Conservation (phyloP, 2,797 vertebrate genomes). For the Acrossocheilus fasciatus region DNA sequence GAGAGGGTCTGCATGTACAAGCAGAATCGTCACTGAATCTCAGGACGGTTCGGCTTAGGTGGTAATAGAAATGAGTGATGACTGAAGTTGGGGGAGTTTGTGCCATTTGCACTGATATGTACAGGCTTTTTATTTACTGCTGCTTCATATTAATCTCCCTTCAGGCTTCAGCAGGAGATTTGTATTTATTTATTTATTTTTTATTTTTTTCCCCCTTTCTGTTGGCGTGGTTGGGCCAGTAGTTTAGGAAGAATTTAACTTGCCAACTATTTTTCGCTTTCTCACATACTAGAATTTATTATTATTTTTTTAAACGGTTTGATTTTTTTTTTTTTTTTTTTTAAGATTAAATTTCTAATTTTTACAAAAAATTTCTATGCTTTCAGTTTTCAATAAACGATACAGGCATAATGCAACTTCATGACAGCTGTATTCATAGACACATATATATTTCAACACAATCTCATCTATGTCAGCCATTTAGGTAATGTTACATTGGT, state of each 20-base stretch:
- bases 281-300: neutral
- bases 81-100: slow-evolving; percentile 35
- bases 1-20: slow-evolving; percentile 34
- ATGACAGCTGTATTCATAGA: neutral
- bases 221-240: neutral
- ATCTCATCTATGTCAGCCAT: neutral
- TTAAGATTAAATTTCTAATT: neutral
- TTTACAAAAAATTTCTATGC: neutral
- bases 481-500: neutral
- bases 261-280: neutral
- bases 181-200: neutral
- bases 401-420: neutral
- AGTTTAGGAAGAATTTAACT: neutral
- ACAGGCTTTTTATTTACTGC: slow-evolving; percentile 33
- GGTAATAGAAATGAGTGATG: slow-evolving; percentile 44
- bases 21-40: slow-evolving; percentile 4
- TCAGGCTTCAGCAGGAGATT: neutral
- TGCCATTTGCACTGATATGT: slow-evolving; percentile 23
- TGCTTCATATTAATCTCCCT: slow-evolving; percentile 16
- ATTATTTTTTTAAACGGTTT: too few relatives aligned
- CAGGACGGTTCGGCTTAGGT: neutral
- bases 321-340: too few relatives aligned
- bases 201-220: neutral
- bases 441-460: neutral
- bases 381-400: neutral